phyloP scores from a whole-genome alignment of 2,888 invertebrate species.

The Ichneumoninae sp. region DNA sequence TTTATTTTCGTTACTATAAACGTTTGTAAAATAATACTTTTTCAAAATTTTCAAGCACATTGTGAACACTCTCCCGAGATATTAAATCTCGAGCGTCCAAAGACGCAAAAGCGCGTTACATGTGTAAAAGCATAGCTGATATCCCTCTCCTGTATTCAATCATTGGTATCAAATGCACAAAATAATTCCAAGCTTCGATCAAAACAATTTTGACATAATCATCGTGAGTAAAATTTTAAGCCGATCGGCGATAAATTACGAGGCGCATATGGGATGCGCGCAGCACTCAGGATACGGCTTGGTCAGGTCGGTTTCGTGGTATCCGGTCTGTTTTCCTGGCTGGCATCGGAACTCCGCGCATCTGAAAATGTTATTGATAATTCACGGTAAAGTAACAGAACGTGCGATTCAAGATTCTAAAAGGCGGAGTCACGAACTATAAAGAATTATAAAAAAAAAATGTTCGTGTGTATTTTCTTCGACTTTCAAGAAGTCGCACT shows the following conservation, averaged over 20 bases:
- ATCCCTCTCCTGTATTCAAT: not conserved
- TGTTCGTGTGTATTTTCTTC: not conserved
- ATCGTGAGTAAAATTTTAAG: not conserved
- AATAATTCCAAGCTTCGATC: not conserved
- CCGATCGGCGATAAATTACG: not conserved
- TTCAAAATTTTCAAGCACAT: not conserved
- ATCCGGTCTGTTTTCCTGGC: constrained; percentile 10
- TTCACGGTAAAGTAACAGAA: not conserved
- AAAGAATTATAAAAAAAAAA: not conserved
- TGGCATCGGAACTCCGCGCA: constrained; percentile 20
- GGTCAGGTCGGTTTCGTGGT: constrained; percentile 16
- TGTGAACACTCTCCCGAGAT: not conserved
- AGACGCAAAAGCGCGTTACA: not conserved
- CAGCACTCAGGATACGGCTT: constrained; percentile 47
- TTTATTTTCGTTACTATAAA: not conserved
- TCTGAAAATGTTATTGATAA: constrained; percentile 33
- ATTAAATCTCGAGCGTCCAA: not conserved
- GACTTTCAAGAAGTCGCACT: too few relatives aligned
- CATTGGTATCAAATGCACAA: not conserved
- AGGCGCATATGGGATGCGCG: not conserved
- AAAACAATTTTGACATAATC: not conserved
- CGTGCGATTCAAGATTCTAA: not conserved
- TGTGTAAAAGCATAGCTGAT: not conserved
- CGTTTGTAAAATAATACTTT: not conserved
- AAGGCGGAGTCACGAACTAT: not conserved